These are phyloP conservation scores for Sebastes elongatus DNA, from an alignment of 2,797 vertebrate genomes.

Conservation along the genomic window DNA sequence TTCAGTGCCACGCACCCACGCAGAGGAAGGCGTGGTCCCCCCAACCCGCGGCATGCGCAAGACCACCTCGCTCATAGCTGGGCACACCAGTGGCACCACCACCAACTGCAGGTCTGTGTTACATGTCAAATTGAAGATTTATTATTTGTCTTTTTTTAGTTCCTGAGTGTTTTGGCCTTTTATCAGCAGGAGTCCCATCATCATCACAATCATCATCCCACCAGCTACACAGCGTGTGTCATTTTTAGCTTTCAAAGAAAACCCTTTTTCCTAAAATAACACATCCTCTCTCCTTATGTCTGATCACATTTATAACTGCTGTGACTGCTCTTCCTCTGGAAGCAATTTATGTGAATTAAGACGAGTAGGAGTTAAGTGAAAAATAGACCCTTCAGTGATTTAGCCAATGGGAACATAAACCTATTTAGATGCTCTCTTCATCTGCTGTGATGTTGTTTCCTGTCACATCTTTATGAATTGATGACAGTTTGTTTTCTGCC, in stretches of 20 bases:
- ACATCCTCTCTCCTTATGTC: not conserved
- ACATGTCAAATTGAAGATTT: not conserved
- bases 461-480: not conserved
- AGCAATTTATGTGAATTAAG: not conserved
- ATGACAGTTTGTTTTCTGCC: not conserved
- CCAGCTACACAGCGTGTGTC: not conserved
- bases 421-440: slow-evolving; percentile 11
- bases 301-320: not conserved
- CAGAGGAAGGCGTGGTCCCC: slow-evolving; percentile 83
- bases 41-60: slow-evolving; percentile 87
- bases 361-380: slow-evolving; percentile 21
- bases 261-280: slow-evolving; percentile 22
- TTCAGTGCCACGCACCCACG: slow-evolving; percentile 90
- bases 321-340: slow-evolving; percentile 3
- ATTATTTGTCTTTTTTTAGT: not conserved
- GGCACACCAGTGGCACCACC: slow-evolving; percentile 80
- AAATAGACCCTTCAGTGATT: slow-evolving; percentile 12
- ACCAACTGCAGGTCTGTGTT: slow-evolving; percentile 88
- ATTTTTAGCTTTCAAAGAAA: slow-evolving; percentile 35
- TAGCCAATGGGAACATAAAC: slow-evolving; percentile 26
- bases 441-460: not conserved
- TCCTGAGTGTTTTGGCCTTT: not conserved
- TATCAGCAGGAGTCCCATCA: not conserved
- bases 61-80: slow-evolving; percentile 88
- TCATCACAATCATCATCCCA: not conserved